Evolutionary conservation across 2,888 invertebrate species (phyloP), one percentile per base, ranked within the genome.

Genomic region (Salticus scenicus): DNA sequence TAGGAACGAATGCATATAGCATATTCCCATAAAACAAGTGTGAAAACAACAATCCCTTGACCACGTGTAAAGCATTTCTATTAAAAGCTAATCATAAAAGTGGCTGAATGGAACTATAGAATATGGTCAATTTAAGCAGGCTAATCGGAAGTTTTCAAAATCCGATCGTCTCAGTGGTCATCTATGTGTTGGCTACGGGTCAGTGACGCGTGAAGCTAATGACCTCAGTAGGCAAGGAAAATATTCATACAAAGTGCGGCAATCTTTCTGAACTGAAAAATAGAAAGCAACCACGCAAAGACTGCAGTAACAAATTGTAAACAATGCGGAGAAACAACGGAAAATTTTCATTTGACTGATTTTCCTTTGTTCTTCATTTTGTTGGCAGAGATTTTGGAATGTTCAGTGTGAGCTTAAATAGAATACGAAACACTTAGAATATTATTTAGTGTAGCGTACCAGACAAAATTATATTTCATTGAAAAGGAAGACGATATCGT

Each of bases 171-270:
- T 57, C 12, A 66, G 37, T 77, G 70, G 77, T 77, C 77, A 77
- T 47, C 69, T 37, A 27, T 37, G 69, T 33, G 77, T 27, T 28
- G 69, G 71, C 42, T 78, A 78, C 71, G 71, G 70, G 51, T 78
- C 78, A 78, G 71, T 70, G 78, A 78, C 64, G 78, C 78, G 42
- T 78, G 70, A 70, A 78, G 71, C 78, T 63, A 71, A 63, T 78
- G 78, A 78, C 78, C 78, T 78, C 63, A 37, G 64, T 42, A 41
- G 28, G 64, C 30, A 71, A 63, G 63, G 71, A 78, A 57, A 37
- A 70, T 63, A 31, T 71, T 31, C 42, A 64, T 64, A 57, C 63
- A 71, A 78, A 71, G 57, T 64, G 31, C 41, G 70, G n/a, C 64
- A 17, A n/a, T n/a, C 31, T 24, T 8, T 47, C 12, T 33, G 31